Percentiles rank a stretch among this genome's conserved stretches.
Evolutionary conservation across 2,113 vertebrate species (phyloP).

Genomic region (Cyanoliseus patagonus): DNA sequence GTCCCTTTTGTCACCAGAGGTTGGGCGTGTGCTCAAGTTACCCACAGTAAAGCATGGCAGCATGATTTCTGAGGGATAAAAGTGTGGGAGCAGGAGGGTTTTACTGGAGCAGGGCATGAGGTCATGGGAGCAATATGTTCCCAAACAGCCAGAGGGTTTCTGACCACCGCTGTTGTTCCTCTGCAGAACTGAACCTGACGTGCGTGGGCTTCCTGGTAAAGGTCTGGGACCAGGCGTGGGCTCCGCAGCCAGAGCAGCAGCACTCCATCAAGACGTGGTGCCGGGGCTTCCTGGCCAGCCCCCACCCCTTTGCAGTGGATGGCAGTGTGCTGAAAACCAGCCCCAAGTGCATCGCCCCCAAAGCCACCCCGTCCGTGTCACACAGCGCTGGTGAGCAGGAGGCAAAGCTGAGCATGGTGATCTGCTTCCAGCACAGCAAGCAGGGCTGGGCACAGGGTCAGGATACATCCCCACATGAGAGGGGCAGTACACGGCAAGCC

Average conservation of each 20-base stretch:
- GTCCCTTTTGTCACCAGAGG: not conserved
- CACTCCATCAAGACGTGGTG: not conserved
- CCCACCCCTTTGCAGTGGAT: not conserved
- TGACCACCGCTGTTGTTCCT: not conserved
- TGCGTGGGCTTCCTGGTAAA: not conserved
- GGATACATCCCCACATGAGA: rapidly evolving
- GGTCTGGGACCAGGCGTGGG: conserved; percentile 9
- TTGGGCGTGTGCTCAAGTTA: not conserved
- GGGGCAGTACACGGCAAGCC: not conserved
- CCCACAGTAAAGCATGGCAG: not conserved
- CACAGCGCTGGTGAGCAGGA: not conserved
- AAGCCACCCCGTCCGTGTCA: rapidly evolving
- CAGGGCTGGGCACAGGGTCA: not conserved
- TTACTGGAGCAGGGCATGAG: not conserved
- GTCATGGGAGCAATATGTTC: not conserved
- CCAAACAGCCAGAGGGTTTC: not conserved
- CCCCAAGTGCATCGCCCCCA: rapidly evolving
- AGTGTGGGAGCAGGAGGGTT: not conserved
- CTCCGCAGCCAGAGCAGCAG: not conserved
- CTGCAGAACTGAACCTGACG: not conserved
- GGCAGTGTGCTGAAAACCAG: not conserved
- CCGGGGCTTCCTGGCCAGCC: not conserved
- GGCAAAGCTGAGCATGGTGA: not conserved
- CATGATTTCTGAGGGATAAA: not conserved
- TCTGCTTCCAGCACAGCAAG: not conserved